Conservation (phyloP, 2,113 vertebrate species). For the Alexandromys fortis region DNA sequence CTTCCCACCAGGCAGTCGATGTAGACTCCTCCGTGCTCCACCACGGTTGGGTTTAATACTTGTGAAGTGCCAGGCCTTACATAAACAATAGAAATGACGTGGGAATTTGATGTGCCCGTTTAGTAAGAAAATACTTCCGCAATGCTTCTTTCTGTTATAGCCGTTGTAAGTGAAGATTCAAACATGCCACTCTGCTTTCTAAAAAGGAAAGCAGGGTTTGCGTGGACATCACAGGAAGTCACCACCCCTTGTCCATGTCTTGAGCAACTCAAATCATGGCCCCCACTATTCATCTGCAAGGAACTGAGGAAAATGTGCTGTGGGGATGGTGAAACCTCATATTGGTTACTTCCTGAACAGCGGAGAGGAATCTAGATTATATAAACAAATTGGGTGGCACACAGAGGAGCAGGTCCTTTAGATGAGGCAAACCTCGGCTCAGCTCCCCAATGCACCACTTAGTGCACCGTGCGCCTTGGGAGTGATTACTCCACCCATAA, state of each 20-base stretch:
- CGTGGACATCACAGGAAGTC: background rate
- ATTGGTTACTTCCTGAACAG: conserved; percentile 32
- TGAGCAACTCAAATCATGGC: background rate
- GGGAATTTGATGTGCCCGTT: background rate
- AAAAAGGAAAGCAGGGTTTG: background rate
- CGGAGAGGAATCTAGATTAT: background rate
- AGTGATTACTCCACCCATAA: background rate
- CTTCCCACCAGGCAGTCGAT: conserved; percentile 64
- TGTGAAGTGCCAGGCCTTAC: conserved; percentile 55
- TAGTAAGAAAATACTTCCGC: background rate
- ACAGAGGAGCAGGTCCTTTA: background rate
- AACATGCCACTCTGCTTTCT: background rate
- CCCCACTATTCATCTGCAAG: background rate
- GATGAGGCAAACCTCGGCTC: background rate
- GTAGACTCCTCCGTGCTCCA: conserved; percentile 57
- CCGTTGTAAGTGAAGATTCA: background rate
- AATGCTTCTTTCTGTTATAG: background rate
- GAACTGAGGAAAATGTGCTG: conserved; percentile 26
- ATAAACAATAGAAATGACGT: conserved; percentile 39
- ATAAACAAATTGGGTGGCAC: background rate
- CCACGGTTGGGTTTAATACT: conserved; percentile 1
- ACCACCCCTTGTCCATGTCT: background rate
- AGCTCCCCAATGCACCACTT: background rate
- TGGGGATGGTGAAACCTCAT: background rate
- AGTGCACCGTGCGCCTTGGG: background rate